A percentile compares a stretch with the other conserved stretches of the same genome.
Conservation (phyloP, 2,113 vertebrate species). For the Cyprinodon tularosa region DNA sequence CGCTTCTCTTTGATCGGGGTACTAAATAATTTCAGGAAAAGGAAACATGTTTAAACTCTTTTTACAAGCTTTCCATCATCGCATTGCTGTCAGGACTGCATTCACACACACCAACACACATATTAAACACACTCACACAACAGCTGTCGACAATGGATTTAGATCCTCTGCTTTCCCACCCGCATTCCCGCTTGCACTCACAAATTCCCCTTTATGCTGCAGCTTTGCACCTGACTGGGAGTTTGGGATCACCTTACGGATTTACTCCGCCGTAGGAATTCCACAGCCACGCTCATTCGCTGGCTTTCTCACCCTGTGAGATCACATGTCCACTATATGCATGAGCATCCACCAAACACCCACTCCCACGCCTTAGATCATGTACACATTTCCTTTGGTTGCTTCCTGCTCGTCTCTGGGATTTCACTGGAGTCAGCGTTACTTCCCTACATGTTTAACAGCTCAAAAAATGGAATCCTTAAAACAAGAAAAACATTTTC, state of each 20-base stretch:
- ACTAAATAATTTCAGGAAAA: conserved; percentile 54
- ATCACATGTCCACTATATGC: conserved; percentile 25
- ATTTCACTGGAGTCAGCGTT: conserved; percentile 52
- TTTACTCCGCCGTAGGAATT: conserved; percentile 59
- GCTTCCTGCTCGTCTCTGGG: conserved; percentile 60
- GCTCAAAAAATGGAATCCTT: conserved; percentile 29
- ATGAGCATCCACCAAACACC: conserved; percentile 53
- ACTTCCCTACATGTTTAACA: conserved; percentile 57
- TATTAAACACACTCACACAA: conserved; percentile 52
- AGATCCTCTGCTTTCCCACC: conserved; percentile 73
- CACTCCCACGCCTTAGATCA: conserved; percentile 47
- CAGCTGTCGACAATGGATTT: conserved; percentile 80
- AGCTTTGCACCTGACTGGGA: conserved; percentile 75
- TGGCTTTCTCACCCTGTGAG: conserved; percentile 39
- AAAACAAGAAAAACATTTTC: conserved; percentile 5
- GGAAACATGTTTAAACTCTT: conserved; percentile 47
- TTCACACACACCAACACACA: conserved; percentile 46
- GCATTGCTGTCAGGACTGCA: conserved; percentile 34
- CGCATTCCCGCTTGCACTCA: conserved; percentile 63
- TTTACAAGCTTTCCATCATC: conserved; percentile 45
- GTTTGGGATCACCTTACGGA: conserved; percentile 75
- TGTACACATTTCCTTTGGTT: conserved; percentile 46
- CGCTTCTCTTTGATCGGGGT: conserved; percentile 57
- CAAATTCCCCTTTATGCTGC: conserved; percentile 75
- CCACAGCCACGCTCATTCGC: conserved; percentile 44